Evolutionary conservation across 2,888 invertebrate species (phyloP), one percentile per base, ranked within the genome.

Genomic region (Geotrupes spiniger): DNA sequence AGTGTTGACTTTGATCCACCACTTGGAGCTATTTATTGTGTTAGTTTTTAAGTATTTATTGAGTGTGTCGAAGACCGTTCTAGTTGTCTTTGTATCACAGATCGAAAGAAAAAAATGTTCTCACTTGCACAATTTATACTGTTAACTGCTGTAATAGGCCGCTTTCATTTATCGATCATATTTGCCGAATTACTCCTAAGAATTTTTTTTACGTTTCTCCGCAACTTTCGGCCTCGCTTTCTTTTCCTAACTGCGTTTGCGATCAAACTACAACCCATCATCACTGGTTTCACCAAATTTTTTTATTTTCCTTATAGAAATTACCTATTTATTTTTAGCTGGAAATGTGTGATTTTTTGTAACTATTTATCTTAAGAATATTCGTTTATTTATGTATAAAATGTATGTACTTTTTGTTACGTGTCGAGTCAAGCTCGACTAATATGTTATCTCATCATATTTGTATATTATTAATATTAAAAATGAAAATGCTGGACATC

Each of bases 341-440:
- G 68, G 68, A 70, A 69, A 68, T 66, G 73, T 73, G 73, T 72
- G 71, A 72, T 73, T 70, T 66, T 64, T 66, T 64, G 62, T 68
- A 46, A 46, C 40, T 46, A 68, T 67, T 70, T 69, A 65, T 68
- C 62, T 52, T 66, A 57, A 61, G 54, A n/a, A 64, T 58, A 62
- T 54, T 52, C 56, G 54, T 44, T 67, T 67, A 68, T 69, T 69
- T 69, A 70, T 70, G 68, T 70, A 70, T 64, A 67, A 68, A 65
- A 55, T 67, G 65, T 68, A 66, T 69, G 65, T 69, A 69, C 63
- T 70, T 56, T 56, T 70, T 71, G 69, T 67, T 70, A 69, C 68
- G 63, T 63, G 58, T 58, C 59, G 59, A 50, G 46, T 54, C 42
- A 10, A 39, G 49, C 38, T 42, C 36, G 33, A 33, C 12, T 33